A percentile compares a stretch with the other conserved stretches of the same genome.
These are phyloP conservation scores for Dendrophyllia cribrosa DNA, from an alignment of 64 coral and sea anemone species.

Conservation along the genomic window DNA sequence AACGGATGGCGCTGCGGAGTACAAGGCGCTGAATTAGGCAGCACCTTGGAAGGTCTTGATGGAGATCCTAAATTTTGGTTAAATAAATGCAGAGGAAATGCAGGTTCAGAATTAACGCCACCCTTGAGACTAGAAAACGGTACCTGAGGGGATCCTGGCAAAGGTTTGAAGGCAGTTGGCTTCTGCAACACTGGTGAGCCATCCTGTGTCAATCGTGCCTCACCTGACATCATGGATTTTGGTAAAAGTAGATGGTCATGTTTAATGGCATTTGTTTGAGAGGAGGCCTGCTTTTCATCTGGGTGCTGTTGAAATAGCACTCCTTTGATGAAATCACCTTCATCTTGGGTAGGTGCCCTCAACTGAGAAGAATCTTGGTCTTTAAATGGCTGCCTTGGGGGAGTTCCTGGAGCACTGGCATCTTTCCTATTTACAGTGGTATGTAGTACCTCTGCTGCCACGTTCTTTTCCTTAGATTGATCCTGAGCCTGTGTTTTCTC, in stretches of 20 bases:
- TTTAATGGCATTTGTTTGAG: not conserved
- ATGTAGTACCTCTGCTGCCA: not conserved
- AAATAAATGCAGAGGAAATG: slow-evolving; percentile 41
- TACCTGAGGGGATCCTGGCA: slow-evolving; percentile 37
- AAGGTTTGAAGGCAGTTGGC: slow-evolving; percentile 73
- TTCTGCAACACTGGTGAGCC: slow-evolving; percentile 36
- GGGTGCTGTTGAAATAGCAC: not conserved
- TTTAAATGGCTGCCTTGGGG: not conserved
- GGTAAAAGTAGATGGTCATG: slow-evolving; percentile 1
- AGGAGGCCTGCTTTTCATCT: not conserved
- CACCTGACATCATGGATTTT: not conserved
- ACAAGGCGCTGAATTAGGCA: slow-evolving; percentile 57
- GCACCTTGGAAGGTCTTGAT: not conserved
- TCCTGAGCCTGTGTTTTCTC: not conserved
- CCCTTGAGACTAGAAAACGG: slow-evolving; percentile 37
- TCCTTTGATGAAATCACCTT: not conserved
- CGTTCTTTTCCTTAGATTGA: not conserved
- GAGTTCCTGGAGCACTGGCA: not conserved
- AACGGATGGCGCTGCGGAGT: slow-evolving; percentile 64
- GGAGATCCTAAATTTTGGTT: slow-evolving; percentile 19
- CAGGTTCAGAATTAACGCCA: slow-evolving; percentile 71
- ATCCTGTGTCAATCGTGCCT: not conserved
- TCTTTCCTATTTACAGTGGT: not conserved
- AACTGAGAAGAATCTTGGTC: not conserved
- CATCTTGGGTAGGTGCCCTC: not conserved